phyloP scores from a whole-genome alignment of 2,888 invertebrate species.

The Amblyteles armatorius region DNA sequence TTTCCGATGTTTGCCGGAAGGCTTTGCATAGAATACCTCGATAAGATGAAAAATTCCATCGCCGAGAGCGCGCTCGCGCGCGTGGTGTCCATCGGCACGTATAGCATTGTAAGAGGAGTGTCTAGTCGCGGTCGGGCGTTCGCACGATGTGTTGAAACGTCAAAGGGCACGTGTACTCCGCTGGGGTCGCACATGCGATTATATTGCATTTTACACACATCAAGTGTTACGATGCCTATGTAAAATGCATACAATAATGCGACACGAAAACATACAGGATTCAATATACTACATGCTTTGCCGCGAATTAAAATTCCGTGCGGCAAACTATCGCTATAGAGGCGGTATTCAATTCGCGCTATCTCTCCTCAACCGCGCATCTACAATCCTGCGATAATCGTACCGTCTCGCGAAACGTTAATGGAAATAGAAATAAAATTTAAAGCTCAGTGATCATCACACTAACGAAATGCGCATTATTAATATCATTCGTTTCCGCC shows the following conservation, averaged over 20 bases:
- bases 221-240: background rate
- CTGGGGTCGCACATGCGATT: conserved; percentile 6
- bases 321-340: conserved; percentile 37
- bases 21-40: conserved; percentile 19
- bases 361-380: background rate
- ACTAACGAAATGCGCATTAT: conserved; percentile 33
- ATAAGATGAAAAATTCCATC: conserved; percentile 44
- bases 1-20: conserved; percentile 5
- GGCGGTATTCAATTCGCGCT: conserved; percentile 57
- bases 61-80: background rate
- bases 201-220: background rate
- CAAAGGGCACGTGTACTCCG: conserved; percentile 14
- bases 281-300: conserved; percentile 14
- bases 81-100: background rate
- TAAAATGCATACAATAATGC: conserved; percentile 25
- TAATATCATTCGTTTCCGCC: conserved; percentile 20
- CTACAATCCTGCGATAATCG: conserved; percentile 4
- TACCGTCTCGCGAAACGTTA: background rate
- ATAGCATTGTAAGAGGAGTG: background rate
- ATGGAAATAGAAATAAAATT: conserved; percentile 6
- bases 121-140: background rate
- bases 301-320: conserved; percentile 50
- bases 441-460: conserved; percentile 20
- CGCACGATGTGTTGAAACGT: conserved; percentile 37
- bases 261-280: conserved; percentile 38